These are phyloP conservation scores for Amphipyra berbera DNA, from an alignment of 2,888 invertebrate species.

Conservation along the genomic window DNA sequence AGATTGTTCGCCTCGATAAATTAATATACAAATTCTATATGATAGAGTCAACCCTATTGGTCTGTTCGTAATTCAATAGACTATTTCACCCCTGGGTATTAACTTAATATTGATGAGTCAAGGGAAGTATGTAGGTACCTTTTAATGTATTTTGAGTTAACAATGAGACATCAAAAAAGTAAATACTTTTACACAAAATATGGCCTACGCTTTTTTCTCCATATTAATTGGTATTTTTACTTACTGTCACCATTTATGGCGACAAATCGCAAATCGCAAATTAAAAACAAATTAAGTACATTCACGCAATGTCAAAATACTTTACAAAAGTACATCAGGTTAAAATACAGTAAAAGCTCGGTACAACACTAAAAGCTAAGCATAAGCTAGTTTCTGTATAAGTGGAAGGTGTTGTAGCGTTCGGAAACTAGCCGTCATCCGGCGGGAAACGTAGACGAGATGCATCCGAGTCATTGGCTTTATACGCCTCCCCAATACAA, in stretches of 20 bases:
- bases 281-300: no score
- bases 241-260: no score
- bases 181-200: no score
- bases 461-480: constrained; percentile 37
- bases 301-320: no score
- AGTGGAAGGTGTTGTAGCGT: constrained; percentile 45
- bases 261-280: no score
- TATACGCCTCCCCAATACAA: constrained; percentile 13
- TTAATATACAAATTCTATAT: constrained; percentile 27
- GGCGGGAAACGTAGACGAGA: constrained; percentile 58
- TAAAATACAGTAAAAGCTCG: no score
- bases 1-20: constrained; percentile 21
- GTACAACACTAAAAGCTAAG: no score
- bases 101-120: constrained; percentile 5
- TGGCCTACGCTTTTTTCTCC: no score
- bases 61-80: constrained; percentile 6
- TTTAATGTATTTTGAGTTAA: background rate
- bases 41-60: constrained; percentile 15
- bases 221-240: no score
- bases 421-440: constrained; percentile 63
- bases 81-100: constrained; percentile 6
- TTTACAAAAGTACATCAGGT: no score
- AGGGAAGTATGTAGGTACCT: background rate
- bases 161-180: background rate
- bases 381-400: constrained; percentile 8